Percentiles rank a stretch among this genome's conserved stretches.
These are phyloP conservation scores for Etheostoma spectabile DNA, from an alignment of 2,113 vertebrate species.

Conservation along the genomic window DNA sequence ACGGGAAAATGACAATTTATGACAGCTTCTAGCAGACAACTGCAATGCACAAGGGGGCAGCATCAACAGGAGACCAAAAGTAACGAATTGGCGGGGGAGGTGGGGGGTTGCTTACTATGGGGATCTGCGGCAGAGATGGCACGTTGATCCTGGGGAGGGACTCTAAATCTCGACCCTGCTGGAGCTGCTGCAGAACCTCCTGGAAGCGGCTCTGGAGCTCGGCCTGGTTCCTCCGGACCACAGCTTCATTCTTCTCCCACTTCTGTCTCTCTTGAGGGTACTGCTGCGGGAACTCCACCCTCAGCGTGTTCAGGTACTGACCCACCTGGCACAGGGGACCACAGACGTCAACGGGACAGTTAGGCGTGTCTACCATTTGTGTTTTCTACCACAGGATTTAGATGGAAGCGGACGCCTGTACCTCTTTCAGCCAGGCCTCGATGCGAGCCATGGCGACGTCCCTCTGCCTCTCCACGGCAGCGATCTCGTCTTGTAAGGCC, in stretches of 20 bases:
- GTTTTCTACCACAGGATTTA: too few species aligned
- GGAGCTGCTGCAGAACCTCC: slow-evolving; percentile 89
- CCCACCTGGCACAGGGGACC: slow-evolving; percentile 44
- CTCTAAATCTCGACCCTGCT: slow-evolving; percentile 87
- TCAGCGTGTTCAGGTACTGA: slow-evolving; percentile 85
- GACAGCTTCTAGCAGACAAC: too few species aligned
- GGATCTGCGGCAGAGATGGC: slow-evolving; percentile 86
- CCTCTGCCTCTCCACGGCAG: slow-evolving; percentile 89
- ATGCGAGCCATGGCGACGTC: slow-evolving; percentile 87
- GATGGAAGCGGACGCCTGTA: slow-evolving; percentile 40
- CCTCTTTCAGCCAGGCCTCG: slow-evolving; percentile 89
- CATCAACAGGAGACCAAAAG: too few species aligned
- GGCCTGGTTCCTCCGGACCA: slow-evolving; percentile 53
- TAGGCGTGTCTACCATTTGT: too few species aligned
- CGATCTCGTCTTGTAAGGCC: slow-evolving; percentile 80
- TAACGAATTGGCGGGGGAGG: too few species aligned
- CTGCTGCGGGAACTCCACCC: slow-evolving; percentile 68
- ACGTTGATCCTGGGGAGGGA: slow-evolving; percentile 88
- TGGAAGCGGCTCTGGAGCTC: slow-evolving; percentile 87
- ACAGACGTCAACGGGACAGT: background rate
- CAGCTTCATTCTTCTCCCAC: slow-evolving; percentile 75
- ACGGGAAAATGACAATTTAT: too few species aligned
- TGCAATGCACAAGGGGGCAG: too few species aligned
- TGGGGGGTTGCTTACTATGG: slow-evolving; percentile 71
- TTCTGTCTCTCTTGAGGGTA: slow-evolving; percentile 32